phyloP scores from a whole-genome alignment of 2,797 vertebrate species.

The Melanotaenia maccullochi region DNA sequence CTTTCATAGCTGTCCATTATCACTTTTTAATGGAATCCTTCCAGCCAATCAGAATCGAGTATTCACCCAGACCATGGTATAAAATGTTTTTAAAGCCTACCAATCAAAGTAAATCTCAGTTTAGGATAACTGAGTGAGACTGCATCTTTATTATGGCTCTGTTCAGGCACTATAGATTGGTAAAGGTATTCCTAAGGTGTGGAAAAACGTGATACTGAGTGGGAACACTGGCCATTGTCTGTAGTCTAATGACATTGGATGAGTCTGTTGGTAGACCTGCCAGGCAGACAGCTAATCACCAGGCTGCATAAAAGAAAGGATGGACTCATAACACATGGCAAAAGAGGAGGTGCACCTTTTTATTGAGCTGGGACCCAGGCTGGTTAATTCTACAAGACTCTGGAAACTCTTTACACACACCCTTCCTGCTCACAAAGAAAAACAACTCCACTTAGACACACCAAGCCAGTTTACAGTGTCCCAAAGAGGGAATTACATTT shows the following conservation, averaged over 20 bases:
- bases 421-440: not conserved
- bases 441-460: not conserved
- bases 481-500: conserved; percentile 49
- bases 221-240: conserved; percentile 35
- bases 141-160: conserved; percentile 14
- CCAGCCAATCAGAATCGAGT: too few relatives aligned
- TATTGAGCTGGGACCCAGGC: conserved; percentile 9
- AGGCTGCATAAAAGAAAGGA: conserved; percentile 29
- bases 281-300: conserved; percentile 52
- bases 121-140: conserved; percentile 19
- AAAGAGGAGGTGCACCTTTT: conserved; percentile 12
- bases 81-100: conserved; percentile 28
- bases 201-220: conserved; percentile 17
- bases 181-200: conserved; percentile 19
- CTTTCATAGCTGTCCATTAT: too few relatives aligned
- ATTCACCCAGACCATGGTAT: too few relatives aligned
- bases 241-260: conserved; percentile 32
- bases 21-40: too few relatives aligned
- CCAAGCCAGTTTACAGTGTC: conserved; percentile 13
- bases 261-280: conserved; percentile 37
- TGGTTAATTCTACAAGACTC: conserved; percentile 42
- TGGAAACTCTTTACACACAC: conserved; percentile 13
- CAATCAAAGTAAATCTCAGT: conserved; percentile 51
- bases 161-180: conserved; percentile 31
- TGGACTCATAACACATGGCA: conserved; percentile 20